phyloP scores from a whole-genome alignment of 2,888 invertebrate species.

The Eristalis tenax region DNA sequence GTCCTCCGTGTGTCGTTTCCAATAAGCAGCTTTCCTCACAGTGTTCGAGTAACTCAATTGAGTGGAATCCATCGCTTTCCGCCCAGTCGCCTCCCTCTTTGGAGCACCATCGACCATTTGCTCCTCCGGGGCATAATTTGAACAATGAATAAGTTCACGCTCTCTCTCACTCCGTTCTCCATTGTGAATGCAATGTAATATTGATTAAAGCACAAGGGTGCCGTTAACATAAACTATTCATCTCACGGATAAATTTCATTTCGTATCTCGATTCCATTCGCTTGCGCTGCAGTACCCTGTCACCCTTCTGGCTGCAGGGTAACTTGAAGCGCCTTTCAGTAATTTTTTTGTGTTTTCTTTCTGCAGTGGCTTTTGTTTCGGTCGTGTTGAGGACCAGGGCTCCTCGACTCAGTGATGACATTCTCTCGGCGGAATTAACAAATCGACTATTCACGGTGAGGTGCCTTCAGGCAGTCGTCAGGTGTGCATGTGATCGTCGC shows the following conservation, averaged over 20 bases:
- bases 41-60: not conserved
- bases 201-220: slow-evolving; percentile 12
- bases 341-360: not conserved
- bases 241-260: slow-evolving; percentile 23
- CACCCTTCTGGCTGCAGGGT: not conserved
- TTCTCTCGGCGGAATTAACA: not conserved
- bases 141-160: not conserved
- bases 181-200: not conserved
- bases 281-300: not conserved
- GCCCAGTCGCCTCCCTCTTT: not conserved
- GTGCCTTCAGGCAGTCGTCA: not conserved
- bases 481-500: not conserved
- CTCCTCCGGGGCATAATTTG: not conserved
- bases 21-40: not conserved
- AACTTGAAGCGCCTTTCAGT: not conserved
- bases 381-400: not conserved
- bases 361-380: not conserved
- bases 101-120: not conserved
- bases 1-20: no score
- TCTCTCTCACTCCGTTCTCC: not conserved
- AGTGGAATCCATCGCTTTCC: not conserved
- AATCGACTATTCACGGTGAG: not conserved
- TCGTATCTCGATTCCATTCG: slow-evolving; percentile 11
- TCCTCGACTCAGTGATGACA: not conserved
- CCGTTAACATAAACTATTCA: slow-evolving; percentile 23